phyloP scores from a whole-genome alignment of 1,140 invertebrate genomes.

The Sitobion miscanthi region DNA sequence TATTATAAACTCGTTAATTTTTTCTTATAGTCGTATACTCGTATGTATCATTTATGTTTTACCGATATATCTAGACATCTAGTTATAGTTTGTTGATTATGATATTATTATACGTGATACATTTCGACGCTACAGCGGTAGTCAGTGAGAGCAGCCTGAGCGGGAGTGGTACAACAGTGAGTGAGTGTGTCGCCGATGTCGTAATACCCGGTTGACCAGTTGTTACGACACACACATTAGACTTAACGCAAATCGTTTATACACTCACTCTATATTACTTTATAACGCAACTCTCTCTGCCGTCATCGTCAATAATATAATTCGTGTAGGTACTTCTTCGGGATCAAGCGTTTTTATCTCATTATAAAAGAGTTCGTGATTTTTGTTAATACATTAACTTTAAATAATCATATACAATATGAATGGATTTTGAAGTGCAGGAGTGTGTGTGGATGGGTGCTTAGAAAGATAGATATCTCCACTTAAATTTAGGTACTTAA shows the following conservation, averaged over 20 bases:
- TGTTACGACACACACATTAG: neutral
- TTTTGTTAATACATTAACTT: neutral
- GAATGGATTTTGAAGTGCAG: neutral
- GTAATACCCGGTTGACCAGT: slow-evolving; percentile 11
- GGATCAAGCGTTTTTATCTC: neutral
- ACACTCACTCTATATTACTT: slow-evolving; percentile 14
- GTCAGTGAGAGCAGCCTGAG: neutral
- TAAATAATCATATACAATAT: neutral
- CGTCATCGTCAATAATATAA: neutral
- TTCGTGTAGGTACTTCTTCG: neutral
- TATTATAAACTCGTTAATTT: neutral
- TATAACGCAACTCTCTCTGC: neutral
- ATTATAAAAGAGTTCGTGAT: neutral
- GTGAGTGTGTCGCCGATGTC: neutral
- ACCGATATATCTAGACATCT: neutral
- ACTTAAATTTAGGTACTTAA: neutral
- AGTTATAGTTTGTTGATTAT: neutral
- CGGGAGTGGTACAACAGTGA: neutral
- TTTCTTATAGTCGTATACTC: neutral
- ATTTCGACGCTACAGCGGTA: neutral
- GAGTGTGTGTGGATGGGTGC: neutral
- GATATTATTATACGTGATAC: neutral
- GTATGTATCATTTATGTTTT: neutral
- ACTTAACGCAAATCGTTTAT: slow-evolving; percentile 5
- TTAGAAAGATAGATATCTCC: neutral